Evolutionary conservation across 2,888 invertebrate species (phyloP), one percentile per base, ranked within the genome.

Genomic region (Oxycera nigricornis): DNA sequence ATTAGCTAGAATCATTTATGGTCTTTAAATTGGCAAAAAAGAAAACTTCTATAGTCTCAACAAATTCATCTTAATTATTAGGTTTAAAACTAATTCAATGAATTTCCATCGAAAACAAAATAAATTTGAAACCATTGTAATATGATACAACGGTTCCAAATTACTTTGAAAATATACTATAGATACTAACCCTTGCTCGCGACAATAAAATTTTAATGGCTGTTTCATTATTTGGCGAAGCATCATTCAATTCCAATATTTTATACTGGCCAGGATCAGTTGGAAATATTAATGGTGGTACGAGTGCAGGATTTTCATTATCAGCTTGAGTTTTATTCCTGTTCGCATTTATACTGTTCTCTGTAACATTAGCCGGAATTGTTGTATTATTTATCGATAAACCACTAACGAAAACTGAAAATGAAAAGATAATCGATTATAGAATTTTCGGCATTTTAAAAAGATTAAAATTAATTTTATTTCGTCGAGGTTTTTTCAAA

Each of bases 161-260:
- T n/a, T n/a, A n/a, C n/a, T n/a, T 62, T 62, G 11, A 9, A n/a
- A n/a, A n/a, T n/a, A n/a, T n/a, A n/a, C n/a, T n/a, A n/a, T n/a
- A n/a, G n/a, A 41, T 11, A 50, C 52, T 57, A 41, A 59, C 59
- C 39, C 59, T 72, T 57, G 28, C 59, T 59, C 52, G 57, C 14
- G 72, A 57, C 52, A 73, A 72, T n/a, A 77, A 41, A 9, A 77
- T 77, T 41, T 78, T 76, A 30, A 78, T 62, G 24, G 76, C 77
- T n/a, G 77, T 78, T 7, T 77, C 74, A 59, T 78, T 76, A 20
- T 67, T 76, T 11, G 73, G 55, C 30, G 75, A 52, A 17, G 70
- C 74, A 73, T 78, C 74, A 20, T 65, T 74, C 2, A 73, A 46
- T 28, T 75, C 65, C 11, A 76, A 46, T 22, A 76, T 74, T 57